Evolutionary conservation across 1,140 invertebrate genomes (phyloP).

Genomic region (Philopotamus ludificatus): DNA sequence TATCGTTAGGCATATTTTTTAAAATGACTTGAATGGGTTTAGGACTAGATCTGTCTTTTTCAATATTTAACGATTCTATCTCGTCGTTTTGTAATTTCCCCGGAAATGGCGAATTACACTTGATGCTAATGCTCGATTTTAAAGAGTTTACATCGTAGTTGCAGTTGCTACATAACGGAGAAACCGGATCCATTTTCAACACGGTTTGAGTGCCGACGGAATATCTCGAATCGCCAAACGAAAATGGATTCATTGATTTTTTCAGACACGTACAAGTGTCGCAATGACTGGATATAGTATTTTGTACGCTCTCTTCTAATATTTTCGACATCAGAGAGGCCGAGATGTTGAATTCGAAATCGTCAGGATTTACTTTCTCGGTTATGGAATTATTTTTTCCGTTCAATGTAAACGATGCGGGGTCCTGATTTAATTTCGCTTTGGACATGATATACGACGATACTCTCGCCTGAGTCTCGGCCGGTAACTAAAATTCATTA

Average conservation of each 20-base stretch:
- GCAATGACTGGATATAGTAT: slow-evolving; percentile 75
- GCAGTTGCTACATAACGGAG: slow-evolving; percentile 60
- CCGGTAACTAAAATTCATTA: slow-evolving; percentile 69
- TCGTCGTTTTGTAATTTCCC: slow-evolving; percentile 43
- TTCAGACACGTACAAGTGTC: slow-evolving; percentile 74
- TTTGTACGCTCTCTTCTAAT: slow-evolving; percentile 79
- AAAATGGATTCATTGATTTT: slow-evolving; percentile 59
- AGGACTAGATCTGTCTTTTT: slow-evolving; percentile 42
- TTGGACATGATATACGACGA: slow-evolving; percentile 71
- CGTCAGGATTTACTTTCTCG: slow-evolving; percentile 53
- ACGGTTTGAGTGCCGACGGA: slow-evolving; percentile 63
- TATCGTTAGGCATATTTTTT: slow-evolving; percentile 26
- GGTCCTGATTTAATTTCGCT: slow-evolving; percentile 60
- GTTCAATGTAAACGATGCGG: slow-evolving; percentile 33
- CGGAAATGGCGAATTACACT: slow-evolving; percentile 48
- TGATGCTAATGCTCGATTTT: slow-evolving; percentile 49
- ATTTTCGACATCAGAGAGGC: slow-evolving; percentile 92
- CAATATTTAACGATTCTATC: slow-evolving; percentile 34
- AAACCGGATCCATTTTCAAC: slow-evolving; percentile 54
- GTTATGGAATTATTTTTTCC: slow-evolving; percentile 42
- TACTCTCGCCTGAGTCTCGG: slow-evolving; percentile 87
- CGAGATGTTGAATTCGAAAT: slow-evolving; percentile 78
- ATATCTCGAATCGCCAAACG: slow-evolving; percentile 59
- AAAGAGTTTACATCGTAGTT: slow-evolving; percentile 53
- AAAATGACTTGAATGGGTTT: slow-evolving; percentile 44